Evolutionary conservation across 1,140 invertebrate species (phyloP).

Genomic region (Anagrus nilaparvatae): DNA sequence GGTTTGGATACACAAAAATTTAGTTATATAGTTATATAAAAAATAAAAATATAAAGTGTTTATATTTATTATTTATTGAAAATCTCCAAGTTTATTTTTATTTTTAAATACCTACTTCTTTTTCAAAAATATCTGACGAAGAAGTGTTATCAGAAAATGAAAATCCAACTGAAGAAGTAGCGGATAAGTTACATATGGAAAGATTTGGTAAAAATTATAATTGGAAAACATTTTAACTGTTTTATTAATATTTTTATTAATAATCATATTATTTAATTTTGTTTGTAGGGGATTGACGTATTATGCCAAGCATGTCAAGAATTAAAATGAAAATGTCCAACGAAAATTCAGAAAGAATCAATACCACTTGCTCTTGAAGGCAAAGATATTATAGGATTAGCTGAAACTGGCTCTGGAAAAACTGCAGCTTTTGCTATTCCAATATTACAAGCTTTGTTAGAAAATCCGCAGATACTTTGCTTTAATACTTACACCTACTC

Average conservation of each 20-base stretch:
- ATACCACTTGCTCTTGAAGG: slow-evolving; percentile 83
- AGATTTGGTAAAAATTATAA: slow-evolving; percentile 44
- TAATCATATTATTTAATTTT: slow-evolving; percentile 1
- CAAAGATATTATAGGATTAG: slow-evolving; percentile 87
- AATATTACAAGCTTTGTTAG: slow-evolving; percentile 82
- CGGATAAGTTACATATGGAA: slow-evolving; percentile 45
- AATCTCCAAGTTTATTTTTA: no score
- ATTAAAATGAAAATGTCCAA: slow-evolving; percentile 86
- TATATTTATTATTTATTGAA: no score
- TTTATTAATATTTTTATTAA: slow-evolving; percentile 12
- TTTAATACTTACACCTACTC: slow-evolving; percentile 85
- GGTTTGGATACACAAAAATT: no score
- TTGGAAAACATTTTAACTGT: slow-evolving; percentile 3
- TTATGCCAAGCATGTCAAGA: slow-evolving; percentile 83
- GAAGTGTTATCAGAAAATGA: neutral
- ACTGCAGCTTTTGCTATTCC: slow-evolving; percentile 93
- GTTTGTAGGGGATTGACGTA: slow-evolving; percentile 60
- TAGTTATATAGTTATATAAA: no score
- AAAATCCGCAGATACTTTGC: slow-evolving; percentile 88
- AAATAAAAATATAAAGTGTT: no score
- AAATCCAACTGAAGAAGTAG: slow-evolving; percentile 8
- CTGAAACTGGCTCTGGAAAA: slow-evolving; percentile 95
- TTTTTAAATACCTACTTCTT: no score
- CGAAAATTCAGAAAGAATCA: slow-evolving; percentile 87
- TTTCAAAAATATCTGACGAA: no score